Evolutionary conservation across 1,140 invertebrate genomes (phyloP), one percentile per base, ranked within the genome.

Genomic region (Proales similis): DNA sequence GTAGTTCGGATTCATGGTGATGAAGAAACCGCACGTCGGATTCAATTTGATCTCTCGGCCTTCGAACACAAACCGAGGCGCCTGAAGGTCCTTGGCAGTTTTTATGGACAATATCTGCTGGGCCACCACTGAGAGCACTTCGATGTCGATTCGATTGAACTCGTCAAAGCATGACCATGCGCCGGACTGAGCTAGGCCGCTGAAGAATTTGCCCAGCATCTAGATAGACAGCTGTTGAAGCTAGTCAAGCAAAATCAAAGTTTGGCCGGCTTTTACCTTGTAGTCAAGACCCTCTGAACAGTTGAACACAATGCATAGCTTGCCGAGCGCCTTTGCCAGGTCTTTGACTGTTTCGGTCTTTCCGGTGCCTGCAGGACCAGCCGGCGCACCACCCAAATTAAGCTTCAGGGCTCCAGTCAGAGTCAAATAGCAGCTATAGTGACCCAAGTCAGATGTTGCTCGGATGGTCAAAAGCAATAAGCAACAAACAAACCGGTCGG

Each of bases 261-360:
- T 65, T 73, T 75, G 20, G 71, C 73, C 33, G 74, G 63, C 66
- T 71, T 74, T 66, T 74, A 63, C 60, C 48, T 66, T 66, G 30
- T 64, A 64, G 39, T 67, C 66, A 12, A 67, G 22, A 20, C 61
- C 65, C 26, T 67, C 66, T n/a, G 66, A 67, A 48, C 66, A 67
- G 43, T 67, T 67, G 22, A 67, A 67, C 5, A 67, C 66, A 6
- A 67, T 65, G 69, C 73, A 75, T 42, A 70, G 67, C 62, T 72
- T 72, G 0, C 86, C 85, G 84, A 88, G 86, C 81, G 87, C 86
- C 76, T 89, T 90, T 2, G 87, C 86, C 63, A 90, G 78, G 78
- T 90, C 87, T 77, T 90, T 90, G 24, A 75, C 71, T 26, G 73
- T 76, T 64, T 76, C 73, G 22, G 73, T 75, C 66, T 75, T 75